These are phyloP conservation scores for Dicrostonyx torquatus DNA, from an alignment of 2,797 vertebrate genomes.

Conservation along the genomic window DNA sequence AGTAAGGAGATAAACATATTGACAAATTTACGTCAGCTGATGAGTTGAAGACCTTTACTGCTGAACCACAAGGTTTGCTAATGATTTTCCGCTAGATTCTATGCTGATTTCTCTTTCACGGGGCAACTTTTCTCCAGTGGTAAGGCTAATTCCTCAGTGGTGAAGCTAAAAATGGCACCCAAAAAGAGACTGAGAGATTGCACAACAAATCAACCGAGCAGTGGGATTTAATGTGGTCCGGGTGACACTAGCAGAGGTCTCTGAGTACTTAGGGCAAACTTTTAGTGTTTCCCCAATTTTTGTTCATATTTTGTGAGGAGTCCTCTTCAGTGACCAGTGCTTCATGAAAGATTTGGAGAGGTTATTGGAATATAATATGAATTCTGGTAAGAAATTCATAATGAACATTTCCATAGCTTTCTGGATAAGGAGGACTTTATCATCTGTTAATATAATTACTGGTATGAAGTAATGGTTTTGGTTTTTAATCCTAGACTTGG, in stretches of 20 bases:
- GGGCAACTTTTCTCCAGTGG: not conserved
- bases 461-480: constrained; percentile 68
- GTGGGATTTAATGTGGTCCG: not conserved
- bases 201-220: not conserved
- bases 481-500: constrained; percentile 85
- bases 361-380: not conserved
- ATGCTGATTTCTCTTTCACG: not conserved
- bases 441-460: constrained; percentile 55
- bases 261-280: not conserved
- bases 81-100: constrained; percentile 17
- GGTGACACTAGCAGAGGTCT: not conserved
- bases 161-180: not conserved
- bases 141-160: not conserved
- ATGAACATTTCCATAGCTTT: constrained; percentile 31
- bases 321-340: not conserved
- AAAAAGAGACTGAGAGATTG: not conserved
- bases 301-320: not conserved
- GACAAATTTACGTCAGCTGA: not conserved
- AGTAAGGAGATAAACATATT: not conserved
- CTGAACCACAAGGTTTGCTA: not conserved
- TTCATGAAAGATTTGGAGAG: not conserved
- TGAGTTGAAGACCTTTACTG: not conserved
- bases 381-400: not conserved
- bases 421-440: constrained; percentile 45
- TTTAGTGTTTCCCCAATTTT: not conserved